Evolutionary conservation across 2,113 vertebrate genomes (phyloP).

Genomic region (Hypomesus transpacificus): DNA sequence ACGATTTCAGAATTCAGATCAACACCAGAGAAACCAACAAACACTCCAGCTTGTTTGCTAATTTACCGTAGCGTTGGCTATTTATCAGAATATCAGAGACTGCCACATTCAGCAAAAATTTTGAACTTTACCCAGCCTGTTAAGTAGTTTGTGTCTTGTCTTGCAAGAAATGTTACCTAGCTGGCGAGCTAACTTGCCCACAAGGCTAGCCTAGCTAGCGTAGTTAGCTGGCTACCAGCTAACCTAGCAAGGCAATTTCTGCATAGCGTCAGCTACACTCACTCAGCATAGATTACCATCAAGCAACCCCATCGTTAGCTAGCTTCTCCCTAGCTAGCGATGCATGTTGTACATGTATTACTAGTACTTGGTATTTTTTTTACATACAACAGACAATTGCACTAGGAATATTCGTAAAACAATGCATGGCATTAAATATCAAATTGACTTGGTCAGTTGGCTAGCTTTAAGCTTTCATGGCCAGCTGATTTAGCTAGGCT

Average conservation of each 20-base stretch:
- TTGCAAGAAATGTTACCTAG: no score
- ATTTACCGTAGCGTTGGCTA: not conserved
- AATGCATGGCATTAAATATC: no score
- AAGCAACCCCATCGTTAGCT: no score
- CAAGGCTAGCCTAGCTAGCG: not conserved
- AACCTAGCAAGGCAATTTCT: not conserved
- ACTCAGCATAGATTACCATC: no score
- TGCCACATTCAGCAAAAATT: no score
- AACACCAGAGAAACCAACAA: not conserved
- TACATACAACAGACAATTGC: no score
- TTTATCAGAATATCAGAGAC: no score
- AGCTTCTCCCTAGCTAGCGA: not conserved
- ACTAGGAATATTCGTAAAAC: no score
- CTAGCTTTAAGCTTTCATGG: not conserved
- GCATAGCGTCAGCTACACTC: not conserved
- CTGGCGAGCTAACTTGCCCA: not conserved
- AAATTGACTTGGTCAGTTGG: not conserved
- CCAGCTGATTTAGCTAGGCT: no score
- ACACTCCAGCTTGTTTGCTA: not conserved
- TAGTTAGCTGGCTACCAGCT: not conserved
- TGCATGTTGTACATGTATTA: not conserved
- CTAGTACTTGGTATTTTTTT: no score
- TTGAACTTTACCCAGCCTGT: no score
- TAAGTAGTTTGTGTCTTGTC: no score
- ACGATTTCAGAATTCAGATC: not conserved